Base-by-base conservation (phyloP, 2,797 vertebrate species). In the Oreochromis grahami region DNA sequence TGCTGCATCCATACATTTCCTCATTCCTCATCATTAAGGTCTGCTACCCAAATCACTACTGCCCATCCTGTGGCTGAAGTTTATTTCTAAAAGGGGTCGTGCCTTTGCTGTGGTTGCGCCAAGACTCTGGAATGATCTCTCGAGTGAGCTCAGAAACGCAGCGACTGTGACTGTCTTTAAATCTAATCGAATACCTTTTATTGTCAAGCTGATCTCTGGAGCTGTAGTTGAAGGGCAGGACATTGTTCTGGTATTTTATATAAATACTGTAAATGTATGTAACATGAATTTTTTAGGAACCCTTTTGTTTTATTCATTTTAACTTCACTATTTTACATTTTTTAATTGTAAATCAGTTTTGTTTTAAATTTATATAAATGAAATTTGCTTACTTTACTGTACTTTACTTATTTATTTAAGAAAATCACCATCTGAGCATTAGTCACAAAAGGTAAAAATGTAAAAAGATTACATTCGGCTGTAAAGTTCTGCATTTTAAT, bases 371-470 rank as follows among this genome's bases (percentile, higher is more conserved):
- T 68, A 4, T 7, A 8, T 43, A 43, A 9, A 26, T 7, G 5
- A 26, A 26, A 45, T 70, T 24, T 26, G 2, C 14, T 45, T 70
- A 70, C 38, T 70, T 70, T 26, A 70, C 6, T 70, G 38, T 15
- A 15, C 13, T 21, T 63, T 65, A 12, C 6, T 60, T 36, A 60
- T 19, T 34, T 60, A 60, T 34, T 58, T 32, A 58, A 36, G 6
- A 65, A 65, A 65, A 21, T 65, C 60, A 41, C 36, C 12, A 41
- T 14, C 34, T 65, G 19, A 8, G 36, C n/a, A 24, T 1, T 43
- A 43, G 13, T 68, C 5, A 6, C 1, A 0, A 45, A 70, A 9
- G 26, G 55, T 58, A 58, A 58, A 32, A 17, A 0, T 1, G 17
- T 1, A 9, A 6, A 63, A 63, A n/a, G 19, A 2, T 72, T 2